phyloP scores from a whole-genome alignment of 2,797 vertebrate species.

The Aphelocoma californica region DNA sequence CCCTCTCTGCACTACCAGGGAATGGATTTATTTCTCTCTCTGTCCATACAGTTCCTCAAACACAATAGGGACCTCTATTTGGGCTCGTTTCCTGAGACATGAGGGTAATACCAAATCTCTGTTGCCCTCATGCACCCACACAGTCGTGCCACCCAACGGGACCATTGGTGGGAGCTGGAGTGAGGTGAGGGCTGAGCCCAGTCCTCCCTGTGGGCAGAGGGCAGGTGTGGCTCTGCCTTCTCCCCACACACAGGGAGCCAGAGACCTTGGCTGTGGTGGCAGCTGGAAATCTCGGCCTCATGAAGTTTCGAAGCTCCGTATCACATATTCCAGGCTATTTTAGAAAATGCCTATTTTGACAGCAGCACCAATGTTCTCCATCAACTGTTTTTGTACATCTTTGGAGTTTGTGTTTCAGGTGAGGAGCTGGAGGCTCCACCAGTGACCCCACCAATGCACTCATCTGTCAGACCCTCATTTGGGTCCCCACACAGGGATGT shows the following conservation, averaged over 20 bases:
- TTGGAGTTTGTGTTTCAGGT: background rate
- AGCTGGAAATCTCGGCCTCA: background rate
- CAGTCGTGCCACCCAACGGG: rapidly evolving
- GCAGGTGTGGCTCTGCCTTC: background rate
- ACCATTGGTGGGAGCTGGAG: rapidly evolving
- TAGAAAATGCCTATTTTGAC: background rate
- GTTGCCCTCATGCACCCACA: rapidly evolving
- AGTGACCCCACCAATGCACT: background rate
- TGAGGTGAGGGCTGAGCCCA: rapidly evolving
- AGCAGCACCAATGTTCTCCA: rapidly evolving
- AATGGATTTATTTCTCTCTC: background rate
- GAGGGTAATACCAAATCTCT: background rate
- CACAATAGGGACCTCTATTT: background rate
- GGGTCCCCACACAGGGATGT: background rate
- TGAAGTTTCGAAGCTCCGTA: background rate
- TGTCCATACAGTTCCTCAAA: background rate
- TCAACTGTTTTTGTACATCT: background rate
- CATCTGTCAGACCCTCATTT: background rate
- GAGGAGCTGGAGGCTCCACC: background rate
- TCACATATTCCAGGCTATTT: background rate
- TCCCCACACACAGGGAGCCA: rapidly evolving
- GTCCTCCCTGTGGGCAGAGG: rapidly evolving
- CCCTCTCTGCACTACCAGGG: background rate
- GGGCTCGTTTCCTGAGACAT: background rate
- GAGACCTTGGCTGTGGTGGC: background rate